Evolutionary conservation across 2,888 invertebrate species (phyloP), one percentile per base, ranked within the genome.

Genomic region (Neoascia interrupta): DNA sequence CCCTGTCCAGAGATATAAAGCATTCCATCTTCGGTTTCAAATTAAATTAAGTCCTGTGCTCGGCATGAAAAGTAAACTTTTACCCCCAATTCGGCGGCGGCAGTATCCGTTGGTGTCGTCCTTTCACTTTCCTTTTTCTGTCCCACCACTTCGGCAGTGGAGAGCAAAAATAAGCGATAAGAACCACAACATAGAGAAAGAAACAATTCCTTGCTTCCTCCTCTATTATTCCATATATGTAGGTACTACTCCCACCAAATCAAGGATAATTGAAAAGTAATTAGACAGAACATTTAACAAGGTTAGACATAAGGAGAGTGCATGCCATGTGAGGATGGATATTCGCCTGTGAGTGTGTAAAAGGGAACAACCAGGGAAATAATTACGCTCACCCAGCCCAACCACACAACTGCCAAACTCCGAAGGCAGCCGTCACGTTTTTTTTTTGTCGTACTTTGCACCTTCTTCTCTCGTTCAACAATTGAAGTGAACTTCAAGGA

Each of bases 241-340:
- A 26, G 31, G 53, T 31, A 39, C 37, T 70, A 61, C 75, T 70
- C 70, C 75, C 63, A 70, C 75, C 75, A 58, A 70, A 70, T 76
- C 70, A 76, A 64, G 76, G 76, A 72, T 76, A 76, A 72, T 76
- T 76, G 76, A 76, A 76, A 76, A 76, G 72, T 66, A 76, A 76
- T 76, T 76, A 76, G 76, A 76, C 72, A 76, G 72, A 72, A 58
- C 60, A 72, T 76, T 76, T 76, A 72, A 76, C 76, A 76, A 66
- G 72, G 64, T 76, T 76, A 64, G 58, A 64, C 58, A 64, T 47
- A 47, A 28, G 58, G 56, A 66, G 16, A 73, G 75, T 63, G 63
- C 70, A 75, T 63, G 51, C 8, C 36, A 13, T 43, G 13, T 19
- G 16, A 43, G 54, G 36, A 1, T 58, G 28, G 19, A 43, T 5